Conservation (phyloP, 2,797 vertebrate species). For the Falco peregrinus region DNA sequence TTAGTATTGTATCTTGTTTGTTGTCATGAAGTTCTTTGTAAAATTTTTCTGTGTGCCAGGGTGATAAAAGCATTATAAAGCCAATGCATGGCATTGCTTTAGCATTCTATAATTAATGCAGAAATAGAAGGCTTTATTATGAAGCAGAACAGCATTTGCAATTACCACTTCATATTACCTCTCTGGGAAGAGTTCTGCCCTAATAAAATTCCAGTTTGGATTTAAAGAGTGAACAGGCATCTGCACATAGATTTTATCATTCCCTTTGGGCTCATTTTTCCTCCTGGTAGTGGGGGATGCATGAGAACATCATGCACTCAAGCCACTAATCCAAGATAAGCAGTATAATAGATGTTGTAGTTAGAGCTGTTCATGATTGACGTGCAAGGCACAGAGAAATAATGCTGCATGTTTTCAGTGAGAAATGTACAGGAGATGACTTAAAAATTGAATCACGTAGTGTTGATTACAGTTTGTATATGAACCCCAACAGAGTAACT, state of each 20-base stretch:
- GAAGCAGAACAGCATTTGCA: slow-evolving; percentile 21
- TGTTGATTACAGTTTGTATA: slow-evolving; percentile 56
- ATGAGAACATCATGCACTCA: not conserved
- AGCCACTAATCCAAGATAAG: slow-evolving; percentile 54
- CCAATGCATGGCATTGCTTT: not conserved
- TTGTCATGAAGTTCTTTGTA: not conserved
- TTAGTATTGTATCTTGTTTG: not conserved
- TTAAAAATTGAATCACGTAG: slow-evolving; percentile 38
- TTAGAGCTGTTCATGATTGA: slow-evolving; percentile 30
- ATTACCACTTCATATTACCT: slow-evolving; percentile 37
- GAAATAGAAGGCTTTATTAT: not conserved
- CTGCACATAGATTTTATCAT: slow-evolving; percentile 16
- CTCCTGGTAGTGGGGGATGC: not conserved
- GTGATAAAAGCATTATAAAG: not conserved
- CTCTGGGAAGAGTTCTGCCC: slow-evolving; percentile 26
- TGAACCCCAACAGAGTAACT: slow-evolving; percentile 39
- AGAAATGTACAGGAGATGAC: not conserved
- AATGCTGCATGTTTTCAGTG: slow-evolving; percentile 2
- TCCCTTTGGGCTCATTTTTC: slow-evolving; percentile 33
- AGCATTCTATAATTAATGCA: slow-evolving; percentile 13
- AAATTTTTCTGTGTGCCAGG: not conserved
- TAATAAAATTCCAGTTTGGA: slow-evolving; percentile 51
- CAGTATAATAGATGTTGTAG: slow-evolving; percentile 43
- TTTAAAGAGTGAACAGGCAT: slow-evolving; percentile 44
- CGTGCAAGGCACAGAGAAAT: slow-evolving; percentile 16